These are phyloP conservation scores for Octonoba sinensis DNA, from an alignment of 2,888 invertebrate genomes.

Conservation along the genomic window DNA sequence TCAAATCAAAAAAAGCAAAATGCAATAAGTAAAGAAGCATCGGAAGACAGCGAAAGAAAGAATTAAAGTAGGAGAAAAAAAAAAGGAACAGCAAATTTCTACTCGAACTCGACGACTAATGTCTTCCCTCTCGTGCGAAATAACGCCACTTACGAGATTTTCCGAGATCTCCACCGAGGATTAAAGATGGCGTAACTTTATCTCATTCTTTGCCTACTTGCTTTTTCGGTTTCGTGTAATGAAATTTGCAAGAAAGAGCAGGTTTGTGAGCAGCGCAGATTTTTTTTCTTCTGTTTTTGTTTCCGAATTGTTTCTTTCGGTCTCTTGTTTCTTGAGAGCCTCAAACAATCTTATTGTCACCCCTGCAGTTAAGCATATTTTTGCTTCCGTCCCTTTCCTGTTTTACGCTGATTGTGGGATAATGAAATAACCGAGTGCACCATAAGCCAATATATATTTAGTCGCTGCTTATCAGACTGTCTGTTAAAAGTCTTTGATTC, in stretches of 20 bases:
- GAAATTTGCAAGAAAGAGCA: constrained; percentile 52
- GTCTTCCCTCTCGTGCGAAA: constrained; percentile 57
- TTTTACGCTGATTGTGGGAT: too few species aligned
- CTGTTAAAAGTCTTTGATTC: too few species aligned
- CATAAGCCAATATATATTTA: too few species aligned
- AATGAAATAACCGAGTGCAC: too few species aligned
- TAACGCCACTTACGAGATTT: constrained; percentile 61
- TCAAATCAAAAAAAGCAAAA: constrained; percentile 50
- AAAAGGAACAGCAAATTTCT: constrained; percentile 19
- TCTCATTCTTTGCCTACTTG: constrained; percentile 21
- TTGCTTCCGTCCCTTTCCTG: too few species aligned
- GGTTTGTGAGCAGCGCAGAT: constrained; percentile 5
- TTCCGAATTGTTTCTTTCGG: constrained; percentile 30
- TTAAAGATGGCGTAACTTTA: constrained; percentile 60
- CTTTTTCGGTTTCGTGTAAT: constrained; percentile 41
- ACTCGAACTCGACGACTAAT: constrained; percentile 56
- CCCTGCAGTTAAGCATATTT: too few species aligned
- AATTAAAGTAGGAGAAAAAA: background rate
- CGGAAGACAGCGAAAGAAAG: constrained; percentile 12
- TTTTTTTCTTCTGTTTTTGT: constrained; percentile 15
- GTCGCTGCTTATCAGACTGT: too few species aligned
- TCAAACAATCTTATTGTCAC: too few species aligned
- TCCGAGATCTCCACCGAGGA: constrained; percentile 53
- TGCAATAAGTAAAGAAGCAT: constrained; percentile 31
- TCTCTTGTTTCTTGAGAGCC: constrained; percentile 8